A percentile compares a stretch with the other conserved stretches of the same genome.
Evolutionary conservation across 1,140 invertebrate species (phyloP).

Genomic region (Copidosoma floridanum): DNA sequence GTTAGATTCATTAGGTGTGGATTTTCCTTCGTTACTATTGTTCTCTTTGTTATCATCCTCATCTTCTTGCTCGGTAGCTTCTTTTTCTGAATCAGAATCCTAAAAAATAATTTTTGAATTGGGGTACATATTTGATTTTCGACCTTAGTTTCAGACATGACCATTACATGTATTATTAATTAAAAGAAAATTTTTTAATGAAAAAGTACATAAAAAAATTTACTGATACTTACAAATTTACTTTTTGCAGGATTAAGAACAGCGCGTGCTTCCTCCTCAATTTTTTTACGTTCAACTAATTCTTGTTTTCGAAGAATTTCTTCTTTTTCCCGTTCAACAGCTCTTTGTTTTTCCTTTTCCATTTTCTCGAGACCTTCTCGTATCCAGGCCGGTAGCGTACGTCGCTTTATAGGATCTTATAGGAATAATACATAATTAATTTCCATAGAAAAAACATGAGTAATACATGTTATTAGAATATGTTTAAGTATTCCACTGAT

Average conservation of each 20-base stretch:
- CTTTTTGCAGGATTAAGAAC: slow-evolving; percentile 69
- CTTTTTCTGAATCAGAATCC: slow-evolving; percentile 61
- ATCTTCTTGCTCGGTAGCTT: slow-evolving; percentile 51
- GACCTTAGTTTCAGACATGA: no score
- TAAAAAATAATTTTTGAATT: slow-evolving; percentile 30
- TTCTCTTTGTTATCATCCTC: slow-evolving; percentile 31
- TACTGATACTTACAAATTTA: slow-evolving; percentile 74
- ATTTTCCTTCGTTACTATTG: slow-evolving; percentile 38
- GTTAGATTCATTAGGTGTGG: slow-evolving; percentile 36
- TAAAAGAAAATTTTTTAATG: no score
- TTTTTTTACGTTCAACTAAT: slow-evolving; percentile 61
- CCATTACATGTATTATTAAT: no score
- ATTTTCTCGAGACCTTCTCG: slow-evolving; percentile 95
- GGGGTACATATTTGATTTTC: no score
- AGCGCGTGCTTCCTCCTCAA: slow-evolving; percentile 63
- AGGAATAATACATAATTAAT: slow-evolving; percentile 1
- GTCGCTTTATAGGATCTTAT: slow-evolving; percentile 50
- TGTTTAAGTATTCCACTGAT: slow-evolving; percentile 3
- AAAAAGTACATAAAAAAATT: no score
- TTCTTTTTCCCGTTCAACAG: slow-evolving; percentile 75
- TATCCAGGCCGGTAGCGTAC: slow-evolving; percentile 93
- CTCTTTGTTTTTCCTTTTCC: slow-evolving; percentile 91
- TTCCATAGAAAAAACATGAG: not conserved
- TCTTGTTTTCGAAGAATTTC: slow-evolving; percentile 65
- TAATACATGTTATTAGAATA: not conserved